A percentile compares a stretch with the other conserved stretches of the same genome.
Conservation (phyloP, 2,888 invertebrate genomes). For the Nomada ferruginata region DNA sequence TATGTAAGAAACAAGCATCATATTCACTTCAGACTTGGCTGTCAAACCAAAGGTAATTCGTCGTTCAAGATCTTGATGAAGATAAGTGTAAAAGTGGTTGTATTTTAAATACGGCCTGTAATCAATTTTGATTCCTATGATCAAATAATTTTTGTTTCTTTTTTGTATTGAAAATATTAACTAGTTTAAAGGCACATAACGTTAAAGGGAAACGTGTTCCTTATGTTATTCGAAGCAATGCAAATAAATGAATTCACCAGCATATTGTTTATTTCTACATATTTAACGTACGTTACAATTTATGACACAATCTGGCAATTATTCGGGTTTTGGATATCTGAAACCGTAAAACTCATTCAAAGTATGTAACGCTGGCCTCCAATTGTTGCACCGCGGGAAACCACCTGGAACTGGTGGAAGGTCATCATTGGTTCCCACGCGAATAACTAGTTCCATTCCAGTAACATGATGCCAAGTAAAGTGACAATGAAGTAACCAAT, state of each 20-base stretch:
- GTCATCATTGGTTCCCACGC: conserved; percentile 67
- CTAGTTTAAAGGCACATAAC: too few relatives aligned
- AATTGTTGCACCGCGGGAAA: conserved; percentile 59
- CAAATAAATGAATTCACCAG: neutral
- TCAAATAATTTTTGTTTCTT: too few relatives aligned
- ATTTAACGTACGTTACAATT: neutral
- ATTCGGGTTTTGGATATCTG: neutral
- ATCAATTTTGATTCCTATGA: too few relatives aligned
- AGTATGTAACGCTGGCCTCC: conserved; percentile 29
- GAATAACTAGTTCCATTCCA: conserved; percentile 77
- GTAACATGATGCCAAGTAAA: conserved; percentile 73
- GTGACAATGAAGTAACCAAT: conserved; percentile 79
- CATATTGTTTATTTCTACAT: too few relatives aligned
- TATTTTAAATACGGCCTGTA: neutral
- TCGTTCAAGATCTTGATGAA: neutral
- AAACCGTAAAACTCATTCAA: conserved; percentile 27
- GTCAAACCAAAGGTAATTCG: too few relatives aligned
- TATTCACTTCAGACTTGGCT: too few relatives aligned
- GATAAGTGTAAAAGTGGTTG: neutral
- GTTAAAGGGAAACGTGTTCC: too few relatives aligned
- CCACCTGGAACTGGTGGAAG: conserved; percentile 70
- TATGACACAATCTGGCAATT: neutral
- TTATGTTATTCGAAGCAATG: too few relatives aligned
- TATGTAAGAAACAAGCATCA: neutral
- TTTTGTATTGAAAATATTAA: too few relatives aligned